These are phyloP conservation scores for Napeogenes inachia DNA, from an alignment of 2,888 invertebrate species.

Conservation along the genomic window DNA sequence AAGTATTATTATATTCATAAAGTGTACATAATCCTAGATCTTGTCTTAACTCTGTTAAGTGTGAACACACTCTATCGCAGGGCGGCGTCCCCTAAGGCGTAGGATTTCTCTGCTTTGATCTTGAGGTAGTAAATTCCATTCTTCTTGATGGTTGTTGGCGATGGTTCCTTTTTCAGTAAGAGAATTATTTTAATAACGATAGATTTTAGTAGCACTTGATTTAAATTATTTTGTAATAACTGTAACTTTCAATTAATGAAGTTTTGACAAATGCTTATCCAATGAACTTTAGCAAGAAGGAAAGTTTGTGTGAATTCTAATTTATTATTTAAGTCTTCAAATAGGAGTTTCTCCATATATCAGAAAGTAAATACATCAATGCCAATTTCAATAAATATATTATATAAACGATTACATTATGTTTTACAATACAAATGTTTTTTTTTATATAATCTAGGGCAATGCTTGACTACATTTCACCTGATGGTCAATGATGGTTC, in stretches of 20 bases:
- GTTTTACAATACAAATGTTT: no score
- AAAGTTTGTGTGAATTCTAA: no score
- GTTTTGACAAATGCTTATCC: not conserved
- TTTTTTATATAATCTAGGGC: no score
- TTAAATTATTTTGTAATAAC: constrained; percentile 4
- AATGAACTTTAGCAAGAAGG: no score
- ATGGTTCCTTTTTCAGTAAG: constrained; percentile 12
- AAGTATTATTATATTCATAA: not conserved
- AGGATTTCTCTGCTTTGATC: constrained; percentile 73
- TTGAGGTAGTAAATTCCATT: constrained; percentile 76
- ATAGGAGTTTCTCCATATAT: no score
- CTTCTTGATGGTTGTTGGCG: constrained; percentile 53
- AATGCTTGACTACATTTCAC: no score
- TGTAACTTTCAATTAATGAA: not conserved
- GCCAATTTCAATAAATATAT: no score
- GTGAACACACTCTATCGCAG: constrained; percentile 25
- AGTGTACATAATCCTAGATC: constrained; percentile 28
- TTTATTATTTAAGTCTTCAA: no score
- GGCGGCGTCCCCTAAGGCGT: constrained; percentile 59
- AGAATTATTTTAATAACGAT: constrained; percentile 15
- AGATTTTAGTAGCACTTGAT: not conserved
- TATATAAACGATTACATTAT: no score
- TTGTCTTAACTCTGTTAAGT: not conserved
- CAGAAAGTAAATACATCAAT: no score
- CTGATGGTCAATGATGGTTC: no score